Percentiles rank a stretch among this genome's conserved stretches.
Conservation (phyloP, 2,113 vertebrate genomes). For the Colistium nudipinnis region DNA sequence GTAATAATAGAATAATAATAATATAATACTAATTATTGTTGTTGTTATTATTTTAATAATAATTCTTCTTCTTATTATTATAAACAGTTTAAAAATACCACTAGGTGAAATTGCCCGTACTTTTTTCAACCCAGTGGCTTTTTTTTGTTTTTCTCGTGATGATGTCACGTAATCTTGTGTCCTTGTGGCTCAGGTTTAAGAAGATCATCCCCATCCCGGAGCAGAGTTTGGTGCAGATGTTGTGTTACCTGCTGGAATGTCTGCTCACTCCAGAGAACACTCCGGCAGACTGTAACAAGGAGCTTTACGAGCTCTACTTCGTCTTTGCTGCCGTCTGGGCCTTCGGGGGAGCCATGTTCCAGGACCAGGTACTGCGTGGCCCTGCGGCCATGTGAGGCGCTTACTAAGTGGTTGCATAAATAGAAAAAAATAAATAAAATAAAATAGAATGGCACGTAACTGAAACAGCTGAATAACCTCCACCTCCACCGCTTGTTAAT, state of each 20-base stretch:
- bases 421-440: too few species aligned
- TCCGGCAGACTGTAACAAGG: constrained; percentile 88
- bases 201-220: constrained; percentile 93
- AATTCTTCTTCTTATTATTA: too few species aligned
- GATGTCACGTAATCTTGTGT: constrained; percentile 12
- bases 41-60: too few species aligned
- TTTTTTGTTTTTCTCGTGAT: not conserved
- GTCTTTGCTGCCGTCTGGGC: constrained; percentile 95
- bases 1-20: too few species aligned
- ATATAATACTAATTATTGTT: too few species aligned
- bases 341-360: constrained; percentile 91
- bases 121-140: not conserved
- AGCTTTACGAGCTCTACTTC: constrained; percentile 95
- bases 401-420: constrained; percentile 40
- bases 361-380: constrained; percentile 88
- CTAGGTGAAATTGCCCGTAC: too few species aligned
- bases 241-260: constrained; percentile 93
- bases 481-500: not conserved
- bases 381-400: constrained; percentile 4
- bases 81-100: too few species aligned
- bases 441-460: constrained; percentile 1
- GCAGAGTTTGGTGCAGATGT: constrained; percentile 92
- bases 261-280: constrained; percentile 89
- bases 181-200: constrained; percentile 90
- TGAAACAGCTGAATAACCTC: constrained; percentile 27